These are phyloP conservation scores for Sycophila texana DNA, from an alignment of 2,888 invertebrate genomes.

Conservation along the genomic window DNA sequence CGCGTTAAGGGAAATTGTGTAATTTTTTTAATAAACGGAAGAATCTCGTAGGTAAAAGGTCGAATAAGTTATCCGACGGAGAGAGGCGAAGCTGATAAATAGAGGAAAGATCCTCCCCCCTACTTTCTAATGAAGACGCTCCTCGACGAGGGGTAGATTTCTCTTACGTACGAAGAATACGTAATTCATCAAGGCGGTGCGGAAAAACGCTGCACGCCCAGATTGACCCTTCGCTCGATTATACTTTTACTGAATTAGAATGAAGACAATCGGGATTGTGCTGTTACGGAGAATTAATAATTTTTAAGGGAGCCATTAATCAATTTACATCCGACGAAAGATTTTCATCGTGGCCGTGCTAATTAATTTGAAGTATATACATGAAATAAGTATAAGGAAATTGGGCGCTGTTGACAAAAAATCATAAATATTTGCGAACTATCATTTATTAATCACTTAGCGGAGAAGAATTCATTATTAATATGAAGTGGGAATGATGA, in stretches of 20 bases:
- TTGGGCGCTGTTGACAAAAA: too few relatives aligned
- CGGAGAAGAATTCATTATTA: too few relatives aligned
- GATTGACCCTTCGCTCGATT: slow-evolving; percentile 42
- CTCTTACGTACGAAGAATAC: slow-evolving; percentile 72
- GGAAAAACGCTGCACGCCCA: slow-evolving; percentile 18
- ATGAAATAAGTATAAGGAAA: too few relatives aligned
- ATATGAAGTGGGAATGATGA: too few relatives aligned
- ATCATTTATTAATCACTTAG: too few relatives aligned
- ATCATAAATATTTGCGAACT: too few relatives aligned
- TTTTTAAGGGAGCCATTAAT: too few relatives aligned
- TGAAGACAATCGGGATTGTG: slow-evolving; percentile 1
- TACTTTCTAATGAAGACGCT: slow-evolving; percentile 75
- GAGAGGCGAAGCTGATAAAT: slow-evolving; percentile 70
- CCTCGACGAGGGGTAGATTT: slow-evolving; percentile 72
- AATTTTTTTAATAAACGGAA: too few relatives aligned
- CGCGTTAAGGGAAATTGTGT: neutral
- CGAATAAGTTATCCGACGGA: slow-evolving; percentile 33
- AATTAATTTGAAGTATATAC: too few relatives aligned
- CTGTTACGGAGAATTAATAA: neutral
- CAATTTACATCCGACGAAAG: too few relatives aligned
- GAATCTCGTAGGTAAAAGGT: too few relatives aligned
- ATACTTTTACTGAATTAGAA: slow-evolving; percentile 2
- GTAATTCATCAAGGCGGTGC: slow-evolving; percentile 64
- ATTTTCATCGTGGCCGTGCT: too few relatives aligned
- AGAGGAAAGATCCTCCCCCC: slow-evolving; percentile 62